Conservation (phyloP, 2,113 vertebrate species). For the Charadrius vociferus region DNA sequence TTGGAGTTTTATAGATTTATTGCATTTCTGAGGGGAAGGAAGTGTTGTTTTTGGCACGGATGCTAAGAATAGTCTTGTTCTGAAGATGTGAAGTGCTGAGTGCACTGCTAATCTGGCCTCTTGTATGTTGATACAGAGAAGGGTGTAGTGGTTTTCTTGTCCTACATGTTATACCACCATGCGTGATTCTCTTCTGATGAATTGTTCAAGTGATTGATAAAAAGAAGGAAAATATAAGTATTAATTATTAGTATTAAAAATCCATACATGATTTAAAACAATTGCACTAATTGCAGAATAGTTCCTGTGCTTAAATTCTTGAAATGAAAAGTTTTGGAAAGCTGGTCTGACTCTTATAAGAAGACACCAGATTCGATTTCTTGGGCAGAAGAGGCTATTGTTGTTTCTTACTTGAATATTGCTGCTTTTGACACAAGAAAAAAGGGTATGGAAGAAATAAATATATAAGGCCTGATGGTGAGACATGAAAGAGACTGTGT, state of each 20-base stretch:
- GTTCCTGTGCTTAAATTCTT: not conserved
- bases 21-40: slow-evolving; percentile 27
- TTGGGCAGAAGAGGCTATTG: not conserved
- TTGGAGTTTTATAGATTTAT: slow-evolving; percentile 44
- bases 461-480: not conserved
- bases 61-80: slow-evolving; percentile 34
- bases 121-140: not conserved
- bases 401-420: not conserved
- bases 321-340: not conserved
- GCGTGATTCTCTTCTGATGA: not conserved
- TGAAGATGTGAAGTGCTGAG: slow-evolving; percentile 25
- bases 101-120: not conserved
- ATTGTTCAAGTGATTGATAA: not conserved
- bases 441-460: not conserved
- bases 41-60: slow-evolving; percentile 54
- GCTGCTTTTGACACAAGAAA: not conserved
- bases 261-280: rapidly evolving
- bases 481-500: not conserved
- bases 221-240: not conserved
- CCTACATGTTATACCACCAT: not conserved
- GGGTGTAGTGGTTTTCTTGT: slow-evolving; percentile 3
- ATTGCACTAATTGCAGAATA: not conserved
- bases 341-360: not conserved
- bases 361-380: not conserved
- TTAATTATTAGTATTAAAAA: not conserved